Evolutionary conservation across 2,113 vertebrate species (phyloP), one percentile per base, ranked within the genome.

Genomic region (Prolemur simus): DNA sequence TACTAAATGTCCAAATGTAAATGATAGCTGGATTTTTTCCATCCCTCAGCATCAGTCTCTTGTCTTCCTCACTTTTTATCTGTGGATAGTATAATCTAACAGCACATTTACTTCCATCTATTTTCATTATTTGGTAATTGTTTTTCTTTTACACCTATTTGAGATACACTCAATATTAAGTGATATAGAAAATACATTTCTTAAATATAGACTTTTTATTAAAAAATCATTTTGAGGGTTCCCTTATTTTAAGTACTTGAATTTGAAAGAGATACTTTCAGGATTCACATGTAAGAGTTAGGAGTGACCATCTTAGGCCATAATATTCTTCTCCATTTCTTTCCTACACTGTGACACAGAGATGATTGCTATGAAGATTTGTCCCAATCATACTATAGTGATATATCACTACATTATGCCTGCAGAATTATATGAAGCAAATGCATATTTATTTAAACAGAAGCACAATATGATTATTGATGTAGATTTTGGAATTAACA

Each of bases 111-210:
- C 9, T 8, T 97, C 27, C 39, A 96, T 88, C 39, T 95, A 89
- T 89, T 98, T 98, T 96, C 49, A 96, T 92, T 97, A 96, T 14
- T 11, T 54, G 93, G n/a, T 10, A 92, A 54, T 88, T 81, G 25
- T 84, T 95, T 97, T 96, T 73, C 42, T 87, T 95, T 47, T 54
- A 77, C 12, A 92, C 56, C 17, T 83, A 94, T 87, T 91, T 95
- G 91, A 91, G 42, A 63, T 83, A 14, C 69, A 85, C 32, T 42
- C 68, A 95, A 89, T 6, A 68, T 37, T 73, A 89, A 87, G 39
- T 6, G 2, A 5, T 32, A 37, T 95, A 63, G 0, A 8, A 73
- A 69, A 49, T 39, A 27, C 77, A 89, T 45, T 95, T 39, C 49
- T 94, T 92, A 91, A 96, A 10, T 27, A 84, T 12, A 47, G 20